Percentiles rank a stretch among this genome's conserved stretches.
Conservation (phyloP, 2,113 vertebrate species). For the Pelobates fuscus region DNA sequence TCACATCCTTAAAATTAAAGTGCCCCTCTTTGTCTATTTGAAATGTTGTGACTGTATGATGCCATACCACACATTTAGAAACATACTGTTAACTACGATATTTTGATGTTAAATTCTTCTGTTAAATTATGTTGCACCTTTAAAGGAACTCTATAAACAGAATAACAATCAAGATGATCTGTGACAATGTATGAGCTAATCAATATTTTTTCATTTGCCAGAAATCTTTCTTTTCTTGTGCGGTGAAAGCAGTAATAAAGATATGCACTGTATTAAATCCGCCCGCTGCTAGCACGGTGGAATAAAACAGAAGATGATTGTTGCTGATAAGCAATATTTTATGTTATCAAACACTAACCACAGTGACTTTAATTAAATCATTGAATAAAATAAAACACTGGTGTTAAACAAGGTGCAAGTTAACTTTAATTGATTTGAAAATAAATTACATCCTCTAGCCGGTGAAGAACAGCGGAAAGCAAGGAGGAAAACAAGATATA, state of each 20-base stretch:
- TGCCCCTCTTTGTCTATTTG: too few species aligned
- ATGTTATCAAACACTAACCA: background rate
- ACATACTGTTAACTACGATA: too few species aligned
- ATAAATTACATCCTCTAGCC: background rate
- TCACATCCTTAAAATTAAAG: too few species aligned
- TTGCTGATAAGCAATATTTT: background rate
- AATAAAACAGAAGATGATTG: background rate
- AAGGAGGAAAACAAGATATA: background rate
- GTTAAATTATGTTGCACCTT: background rate
- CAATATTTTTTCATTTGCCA: background rate
- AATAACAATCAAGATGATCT: background rate
- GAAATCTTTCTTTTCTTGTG: background rate
- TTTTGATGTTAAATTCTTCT: background rate
- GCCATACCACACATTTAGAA: too few species aligned
- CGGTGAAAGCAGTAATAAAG: background rate
- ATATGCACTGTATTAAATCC: background rate
- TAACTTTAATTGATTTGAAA: slow-evolving; percentile 24
- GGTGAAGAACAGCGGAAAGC: background rate
- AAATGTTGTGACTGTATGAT: too few species aligned
- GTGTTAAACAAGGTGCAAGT: slow-evolving; percentile 5
- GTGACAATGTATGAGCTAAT: background rate
- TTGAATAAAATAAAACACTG: background rate
- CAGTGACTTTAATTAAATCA: slow-evolving; percentile 25
- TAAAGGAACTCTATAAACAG: background rate
- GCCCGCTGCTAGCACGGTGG: too few species aligned